Percentiles rank a stretch among this genome's conserved stretches.
phyloP scores from a whole-genome alignment of 2,888 invertebrate genomes.

The Nemapogon koenigi region DNA sequence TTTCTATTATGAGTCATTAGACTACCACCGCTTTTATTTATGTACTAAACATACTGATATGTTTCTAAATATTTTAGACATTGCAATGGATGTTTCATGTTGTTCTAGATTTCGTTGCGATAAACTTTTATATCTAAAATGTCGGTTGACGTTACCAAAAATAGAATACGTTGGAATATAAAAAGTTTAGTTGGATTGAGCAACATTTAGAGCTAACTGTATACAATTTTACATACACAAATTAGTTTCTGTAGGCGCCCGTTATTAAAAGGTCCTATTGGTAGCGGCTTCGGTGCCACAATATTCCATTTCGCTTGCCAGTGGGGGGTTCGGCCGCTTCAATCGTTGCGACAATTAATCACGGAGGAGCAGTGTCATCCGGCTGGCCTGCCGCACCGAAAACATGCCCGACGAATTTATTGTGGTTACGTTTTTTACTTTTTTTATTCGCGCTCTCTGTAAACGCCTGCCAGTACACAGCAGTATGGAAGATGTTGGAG shows the following conservation, averaged over 20 bases:
- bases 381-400: constrained; percentile 27
- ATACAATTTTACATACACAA: constrained; percentile 24
- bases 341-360: constrained; percentile 61
- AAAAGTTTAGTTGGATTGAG: not conserved
- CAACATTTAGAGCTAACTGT: constrained; percentile 14
- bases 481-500: constrained; percentile 4
- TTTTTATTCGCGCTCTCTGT: constrained; percentile 19
- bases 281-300: constrained; percentile 18
- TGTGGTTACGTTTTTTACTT: constrained; percentile 27
- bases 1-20: too few relatives aligned
- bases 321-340: constrained; percentile 57
- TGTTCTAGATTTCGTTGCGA: too few relatives aligned
- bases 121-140: too few relatives aligned
- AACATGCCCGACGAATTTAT: constrained; percentile 39
- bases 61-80: too few relatives aligned
- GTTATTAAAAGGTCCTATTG: constrained; percentile 50
- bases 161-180: too few relatives aligned
- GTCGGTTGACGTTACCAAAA: too few relatives aligned
- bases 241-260: constrained; percentile 46
- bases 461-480: constrained; percentile 6
- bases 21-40: too few relatives aligned
- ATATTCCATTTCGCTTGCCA: constrained; percentile 60
- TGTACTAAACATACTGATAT: too few relatives aligned
- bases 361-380: constrained; percentile 61
- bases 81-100: too few relatives aligned